Percentiles rank a stretch among this genome's conserved stretches.
Evolutionary conservation across 2,797 vertebrate species (phyloP).

Genomic region (Squalus acanthias): DNA sequence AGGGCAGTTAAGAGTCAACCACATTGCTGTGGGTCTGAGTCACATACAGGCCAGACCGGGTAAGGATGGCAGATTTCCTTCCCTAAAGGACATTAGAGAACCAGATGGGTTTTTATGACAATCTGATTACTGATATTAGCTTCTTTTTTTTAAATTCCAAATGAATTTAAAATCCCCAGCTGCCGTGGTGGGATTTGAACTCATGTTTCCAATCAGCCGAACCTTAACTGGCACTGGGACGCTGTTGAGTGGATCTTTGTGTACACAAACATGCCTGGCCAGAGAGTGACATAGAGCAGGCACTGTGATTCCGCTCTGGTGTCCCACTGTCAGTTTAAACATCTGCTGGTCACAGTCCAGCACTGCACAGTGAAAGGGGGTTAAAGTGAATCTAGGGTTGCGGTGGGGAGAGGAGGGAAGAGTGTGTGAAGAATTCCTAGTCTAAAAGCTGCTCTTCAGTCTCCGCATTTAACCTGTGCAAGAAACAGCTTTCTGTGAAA

Average conservation of each 20-base stretch:
- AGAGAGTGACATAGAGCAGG: background rate
- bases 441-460: background rate
- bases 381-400: conserved; percentile 9
- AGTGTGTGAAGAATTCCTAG: background rate
- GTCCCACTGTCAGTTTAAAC: background rate
- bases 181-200: too few species aligned
- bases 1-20: too few species aligned
- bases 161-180: too few species aligned
- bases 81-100: too few species aligned
- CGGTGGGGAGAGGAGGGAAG: background rate
- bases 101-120: too few species aligned
- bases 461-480: background rate
- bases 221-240: background rate
- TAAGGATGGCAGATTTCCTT: too few species aligned
- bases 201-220: background rate
- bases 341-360: conserved; percentile 19
- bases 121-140: too few species aligned
- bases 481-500: background rate
- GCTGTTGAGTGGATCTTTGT: background rate
- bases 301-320: background rate
- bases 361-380: conserved; percentile 54
- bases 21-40: too few species aligned
- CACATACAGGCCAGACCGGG: too few species aligned
- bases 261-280: background rate
- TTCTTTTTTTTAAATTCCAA: too few species aligned